Evolutionary conservation across 2,888 invertebrate species (phyloP).

Genomic region (Andrena hattorfiana): DNA sequence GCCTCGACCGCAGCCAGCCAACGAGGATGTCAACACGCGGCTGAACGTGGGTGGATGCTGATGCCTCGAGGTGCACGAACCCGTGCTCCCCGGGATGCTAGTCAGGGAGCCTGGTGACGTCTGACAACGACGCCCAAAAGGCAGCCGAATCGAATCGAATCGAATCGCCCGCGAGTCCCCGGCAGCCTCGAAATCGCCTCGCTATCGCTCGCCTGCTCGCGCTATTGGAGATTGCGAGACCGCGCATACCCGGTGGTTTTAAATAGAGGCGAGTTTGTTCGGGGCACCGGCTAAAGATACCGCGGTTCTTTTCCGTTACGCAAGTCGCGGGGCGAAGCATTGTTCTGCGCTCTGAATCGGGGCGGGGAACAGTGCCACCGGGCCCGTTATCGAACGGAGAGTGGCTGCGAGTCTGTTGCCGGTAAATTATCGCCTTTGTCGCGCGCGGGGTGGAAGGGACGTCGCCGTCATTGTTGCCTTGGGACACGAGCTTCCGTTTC

Average conservation of each 20-base stretch:
- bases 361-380: neutral
- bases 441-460: neutral
- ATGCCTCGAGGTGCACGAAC: slow-evolving; percentile 33
- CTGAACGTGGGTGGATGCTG: slow-evolving; percentile 53
- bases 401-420: neutral
- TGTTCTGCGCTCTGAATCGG: neutral
- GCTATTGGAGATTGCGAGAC: too few species aligned
- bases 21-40: slow-evolving; percentile 67
- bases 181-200: neutral
- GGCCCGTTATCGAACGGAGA: neutral
- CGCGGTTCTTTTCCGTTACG: too few species aligned
- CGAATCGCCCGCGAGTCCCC: neutral
- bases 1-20: slow-evolving; percentile 41
- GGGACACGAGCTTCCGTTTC: neutral
- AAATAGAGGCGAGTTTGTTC: too few species aligned
- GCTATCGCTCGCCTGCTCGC: too few species aligned
- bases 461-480: neutral
- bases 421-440: neutral
- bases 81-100: slow-evolving; percentile 10
- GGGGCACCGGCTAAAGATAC: too few species aligned
- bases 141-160: neutral
- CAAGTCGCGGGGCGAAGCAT: too few species aligned
- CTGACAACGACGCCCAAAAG: slow-evolving; percentile 18
- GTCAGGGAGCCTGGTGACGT: neutral
- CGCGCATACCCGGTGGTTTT: too few species aligned